phyloP scores from a whole-genome alignment of 2,888 invertebrate genomes.

The Drosophila conformis region DNA sequence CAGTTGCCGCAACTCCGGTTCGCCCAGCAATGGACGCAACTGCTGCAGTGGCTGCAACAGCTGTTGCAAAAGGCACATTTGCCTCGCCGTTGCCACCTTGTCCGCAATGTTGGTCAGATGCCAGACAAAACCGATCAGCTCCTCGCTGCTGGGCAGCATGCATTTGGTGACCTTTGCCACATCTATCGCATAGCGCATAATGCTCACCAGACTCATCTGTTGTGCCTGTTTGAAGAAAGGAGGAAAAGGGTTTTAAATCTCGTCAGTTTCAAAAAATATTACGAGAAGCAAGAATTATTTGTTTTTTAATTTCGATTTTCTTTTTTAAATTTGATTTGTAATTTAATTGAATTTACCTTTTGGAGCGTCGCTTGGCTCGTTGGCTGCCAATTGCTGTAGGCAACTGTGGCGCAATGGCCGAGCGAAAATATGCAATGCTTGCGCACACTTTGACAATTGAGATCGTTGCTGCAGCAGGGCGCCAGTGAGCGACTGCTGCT shows the following conservation, averaged over 20 bases:
- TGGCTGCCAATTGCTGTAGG: constrained; percentile 56
- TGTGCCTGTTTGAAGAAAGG: constrained; percentile 9
- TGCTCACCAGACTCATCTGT: constrained; percentile 24
- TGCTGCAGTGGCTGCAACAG: constrained; percentile 60
- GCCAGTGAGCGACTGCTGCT: constrained; percentile 54
- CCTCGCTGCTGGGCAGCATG: constrained; percentile 49
- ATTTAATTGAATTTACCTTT: constrained; percentile 24
- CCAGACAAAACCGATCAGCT: constrained; percentile 44
- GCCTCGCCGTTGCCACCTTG: constrained; percentile 39
- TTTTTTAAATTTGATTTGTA: background rate
- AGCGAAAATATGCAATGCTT: constrained; percentile 76
- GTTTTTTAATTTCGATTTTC: background rate
- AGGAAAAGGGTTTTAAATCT: background rate
- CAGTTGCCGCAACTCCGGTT: constrained; percentile 50
- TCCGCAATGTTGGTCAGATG: constrained; percentile 39
- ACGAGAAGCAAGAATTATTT: background rate
- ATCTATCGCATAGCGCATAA: constrained; percentile 68
- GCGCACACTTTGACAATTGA: constrained; percentile 69
- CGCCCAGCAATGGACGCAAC: constrained; percentile 57
- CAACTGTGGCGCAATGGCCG: constrained; percentile 56
- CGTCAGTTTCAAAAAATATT: background rate
- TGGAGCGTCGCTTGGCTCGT: constrained; percentile 33
- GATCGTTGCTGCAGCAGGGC: constrained; percentile 51
- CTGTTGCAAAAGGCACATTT: constrained; percentile 55
- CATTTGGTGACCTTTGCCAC: constrained; percentile 74